phyloP scores from a whole-genome alignment of 2,113 vertebrate genomes.

The human region DNA sequence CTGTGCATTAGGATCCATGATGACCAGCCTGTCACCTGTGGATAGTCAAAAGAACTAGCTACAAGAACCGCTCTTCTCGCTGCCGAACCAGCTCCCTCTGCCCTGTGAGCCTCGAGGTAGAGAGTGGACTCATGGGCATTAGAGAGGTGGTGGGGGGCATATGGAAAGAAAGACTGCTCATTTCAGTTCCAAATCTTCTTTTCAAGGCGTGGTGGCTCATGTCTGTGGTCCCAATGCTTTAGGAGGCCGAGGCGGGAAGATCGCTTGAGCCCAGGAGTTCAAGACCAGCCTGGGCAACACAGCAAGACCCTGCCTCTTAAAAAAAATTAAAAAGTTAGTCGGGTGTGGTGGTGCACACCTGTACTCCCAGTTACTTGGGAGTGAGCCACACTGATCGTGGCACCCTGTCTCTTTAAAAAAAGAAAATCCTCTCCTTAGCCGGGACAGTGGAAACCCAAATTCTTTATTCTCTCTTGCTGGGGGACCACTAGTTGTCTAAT shows the following conservation, averaged over 20 bases:
- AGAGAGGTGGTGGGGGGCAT: too few relatives aligned
- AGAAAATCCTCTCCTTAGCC: not conserved
- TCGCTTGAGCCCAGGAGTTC: too few relatives aligned
- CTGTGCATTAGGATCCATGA: not conserved
- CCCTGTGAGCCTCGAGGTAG: not conserved
- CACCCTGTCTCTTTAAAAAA: too few relatives aligned
- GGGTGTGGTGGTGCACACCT: too few relatives aligned
- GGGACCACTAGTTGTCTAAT: not conserved
- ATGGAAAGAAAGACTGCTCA: not conserved
- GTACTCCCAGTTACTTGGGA: too few relatives aligned
- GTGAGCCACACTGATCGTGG: too few relatives aligned
- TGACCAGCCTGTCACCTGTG: not conserved
- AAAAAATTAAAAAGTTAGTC: too few relatives aligned
- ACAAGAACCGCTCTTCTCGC: not conserved
- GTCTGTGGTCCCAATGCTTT: too few relatives aligned
- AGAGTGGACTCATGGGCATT: fast-evolving
- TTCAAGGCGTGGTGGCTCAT: too few relatives aligned
- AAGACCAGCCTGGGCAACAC: too few relatives aligned
- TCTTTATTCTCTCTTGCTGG: not conserved
- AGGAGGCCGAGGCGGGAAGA: too few relatives aligned
- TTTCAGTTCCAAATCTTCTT: not conserved
- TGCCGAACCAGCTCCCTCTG: not conserved
- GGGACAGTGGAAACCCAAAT: not conserved
- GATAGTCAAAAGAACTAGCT: not conserved
- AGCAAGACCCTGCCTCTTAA: too few relatives aligned